Evolutionary conservation across 2,797 vertebrate genomes (phyloP), one percentile per base, ranked within the genome.

Genomic region (Pangasius krempfi): DNA sequence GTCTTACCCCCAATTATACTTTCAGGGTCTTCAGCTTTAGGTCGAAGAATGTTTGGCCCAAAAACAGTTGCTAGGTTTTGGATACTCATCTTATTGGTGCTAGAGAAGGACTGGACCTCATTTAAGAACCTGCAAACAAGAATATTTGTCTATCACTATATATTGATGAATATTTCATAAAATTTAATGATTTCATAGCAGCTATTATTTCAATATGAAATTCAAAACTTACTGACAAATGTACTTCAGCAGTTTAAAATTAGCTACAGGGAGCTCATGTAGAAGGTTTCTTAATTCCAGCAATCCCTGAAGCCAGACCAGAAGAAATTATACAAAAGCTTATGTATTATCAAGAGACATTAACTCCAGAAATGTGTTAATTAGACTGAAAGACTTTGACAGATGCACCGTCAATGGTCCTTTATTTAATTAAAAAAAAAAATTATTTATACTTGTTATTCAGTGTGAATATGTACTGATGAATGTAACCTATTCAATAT

Each of bases 61-160:
- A 97, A 97, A 86, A 96, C 96, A 0, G 96, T 96, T 10, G 96
- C 96, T 85, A 97, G 86, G 90, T 97, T 97, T 88, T 96, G 95
- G 54, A 94, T 92, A 14, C 93, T 96, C 96, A 96, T 97, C 91
- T 95, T 96, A 92, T 97, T 97, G 54, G 93, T 94, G 86, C 91
- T 92, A 85, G 95, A 96, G 92, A 92, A 94, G 86, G 94, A 95
- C 88, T 97, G 96, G 85, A 97, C 96, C 86, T 97, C 96, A 56
- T 94, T 94, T 58, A 97, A 91, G 91, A 97, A 97, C 89, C 96
- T 97, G 73, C 22, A 85, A 85, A 86, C 13, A 62, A 30, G 85
- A 60, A 73, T 18, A 25, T 75, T 64, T 14, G 62, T 66, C 25
- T 12, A n/a, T 90, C 20, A 86, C 73, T 52, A 7, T 7, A 52